These are phyloP conservation scores for Heliconius ethilla DNA, from an alignment of 2,888 invertebrate species.

Conservation along the genomic window DNA sequence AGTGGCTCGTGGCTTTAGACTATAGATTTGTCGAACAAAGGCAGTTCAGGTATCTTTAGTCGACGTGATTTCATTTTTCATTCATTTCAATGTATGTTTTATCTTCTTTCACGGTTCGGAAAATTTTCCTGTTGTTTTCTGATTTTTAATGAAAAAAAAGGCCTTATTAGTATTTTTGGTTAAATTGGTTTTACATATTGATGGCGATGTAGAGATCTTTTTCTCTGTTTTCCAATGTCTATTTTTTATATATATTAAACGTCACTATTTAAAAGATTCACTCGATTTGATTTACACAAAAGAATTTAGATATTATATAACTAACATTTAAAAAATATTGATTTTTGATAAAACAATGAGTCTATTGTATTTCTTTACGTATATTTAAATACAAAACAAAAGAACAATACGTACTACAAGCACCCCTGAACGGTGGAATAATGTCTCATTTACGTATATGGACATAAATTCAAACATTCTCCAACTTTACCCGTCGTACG, in stretches of 20 bases:
- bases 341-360: background rate
- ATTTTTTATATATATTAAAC: too few relatives aligned
- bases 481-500: conserved; percentile 12
- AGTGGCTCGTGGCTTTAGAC: conserved; percentile 24
- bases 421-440: background rate
- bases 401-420: background rate
- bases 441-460: conserved; percentile 8
- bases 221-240: background rate
- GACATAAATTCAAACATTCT: conserved; percentile 17
- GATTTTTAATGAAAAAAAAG: background rate
- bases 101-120: conserved; percentile 37
- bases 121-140: background rate
- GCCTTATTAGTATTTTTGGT: background rate
- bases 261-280: too few relatives aligned
- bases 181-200: background rate
- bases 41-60: conserved; percentile 29
- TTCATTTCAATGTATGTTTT: conserved; percentile 39
- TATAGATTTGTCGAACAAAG: conserved; percentile 31
- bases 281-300: too few relatives aligned
- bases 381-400: background rate
- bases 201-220: background rate
- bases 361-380: background rate
- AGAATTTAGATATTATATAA: too few relatives aligned
- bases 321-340: too few relatives aligned
- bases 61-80: conserved; percentile 32